phyloP scores from a whole-genome alignment of 2,113 vertebrate genomes.

The Rhegmatorhina hoffmannsi region DNA sequence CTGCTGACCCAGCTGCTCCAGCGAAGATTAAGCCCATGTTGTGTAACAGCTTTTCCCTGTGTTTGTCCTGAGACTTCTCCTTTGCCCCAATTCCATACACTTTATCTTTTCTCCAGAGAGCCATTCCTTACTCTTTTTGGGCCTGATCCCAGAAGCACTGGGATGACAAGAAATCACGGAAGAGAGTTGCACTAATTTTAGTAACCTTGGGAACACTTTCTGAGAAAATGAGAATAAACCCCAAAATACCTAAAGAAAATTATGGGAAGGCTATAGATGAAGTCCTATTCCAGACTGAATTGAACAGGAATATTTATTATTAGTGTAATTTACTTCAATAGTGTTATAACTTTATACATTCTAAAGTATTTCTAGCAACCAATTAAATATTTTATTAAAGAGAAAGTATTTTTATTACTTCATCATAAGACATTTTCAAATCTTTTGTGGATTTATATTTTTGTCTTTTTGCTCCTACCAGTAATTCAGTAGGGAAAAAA shows the following conservation, averaged over 20 bases:
- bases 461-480: not conserved
- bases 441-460: not conserved
- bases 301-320: not conserved
- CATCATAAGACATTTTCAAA: not conserved
- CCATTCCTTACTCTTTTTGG: not conserved
- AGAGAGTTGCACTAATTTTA: slow-evolving; percentile 24
- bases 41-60: not conserved
- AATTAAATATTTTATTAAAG: not conserved
- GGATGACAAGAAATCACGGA: not conserved
- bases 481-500: not conserved
- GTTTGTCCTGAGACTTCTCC: not conserved
- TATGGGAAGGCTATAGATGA: not conserved
- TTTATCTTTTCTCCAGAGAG: slow-evolving; percentile 35
- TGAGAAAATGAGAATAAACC: not conserved
- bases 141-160: slow-evolving; percentile 8
- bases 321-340: not conserved
- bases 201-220: not conserved
- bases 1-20: not conserved
- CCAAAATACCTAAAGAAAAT: not conserved
- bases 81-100: not conserved
- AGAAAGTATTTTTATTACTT: not conserved
- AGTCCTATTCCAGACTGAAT: not conserved
- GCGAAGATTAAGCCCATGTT: not conserved
- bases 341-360: not conserved
- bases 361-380: not conserved